These are phyloP conservation scores for Tragopan temminckii DNA, from an alignment of 2,797 vertebrate genomes.

Conservation along the genomic window DNA sequence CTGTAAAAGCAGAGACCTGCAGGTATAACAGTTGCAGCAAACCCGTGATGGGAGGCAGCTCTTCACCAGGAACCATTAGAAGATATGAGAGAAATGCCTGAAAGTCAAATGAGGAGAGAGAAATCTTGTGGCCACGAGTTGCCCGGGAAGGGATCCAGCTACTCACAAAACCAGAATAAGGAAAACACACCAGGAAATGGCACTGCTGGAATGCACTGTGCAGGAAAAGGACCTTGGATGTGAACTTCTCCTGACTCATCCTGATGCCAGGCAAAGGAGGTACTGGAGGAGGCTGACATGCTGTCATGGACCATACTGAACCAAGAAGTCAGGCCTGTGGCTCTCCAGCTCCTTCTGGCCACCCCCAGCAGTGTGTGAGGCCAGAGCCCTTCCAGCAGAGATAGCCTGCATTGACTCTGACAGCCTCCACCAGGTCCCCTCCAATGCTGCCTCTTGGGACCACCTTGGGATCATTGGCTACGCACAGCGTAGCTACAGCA, in stretches of 20 bases:
- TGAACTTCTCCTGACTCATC: neutral
- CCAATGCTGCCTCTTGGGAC: neutral
- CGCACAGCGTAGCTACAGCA: neutral
- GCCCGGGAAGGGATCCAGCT: neutral
- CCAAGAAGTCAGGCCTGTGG: neutral
- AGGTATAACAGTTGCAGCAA: neutral
- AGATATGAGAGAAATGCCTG: neutral
- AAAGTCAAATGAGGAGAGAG: neutral
- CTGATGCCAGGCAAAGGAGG: neutral
- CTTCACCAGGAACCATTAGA: neutral
- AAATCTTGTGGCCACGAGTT: neutral
- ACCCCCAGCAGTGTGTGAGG: neutral
- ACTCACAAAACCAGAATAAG: neutral
- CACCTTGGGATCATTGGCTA: too few relatives aligned
- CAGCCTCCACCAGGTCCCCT: neutral
- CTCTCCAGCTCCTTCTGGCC: neutral
- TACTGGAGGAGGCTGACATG: neutral
- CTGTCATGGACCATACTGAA: fast-evolving
- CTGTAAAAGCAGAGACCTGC: neutral
- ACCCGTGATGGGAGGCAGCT: neutral
- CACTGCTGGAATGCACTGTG: neutral
- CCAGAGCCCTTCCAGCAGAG: neutral
- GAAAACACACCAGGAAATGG: neutral
- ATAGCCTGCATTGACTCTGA: neutral
- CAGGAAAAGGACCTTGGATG: neutral